Percentiles rank a stretch among this genome's conserved stretches.
These are phyloP conservation scores for Cotesia typhae DNA, from an alignment of 1,140 invertebrate genomes.

Conservation along the genomic window DNA sequence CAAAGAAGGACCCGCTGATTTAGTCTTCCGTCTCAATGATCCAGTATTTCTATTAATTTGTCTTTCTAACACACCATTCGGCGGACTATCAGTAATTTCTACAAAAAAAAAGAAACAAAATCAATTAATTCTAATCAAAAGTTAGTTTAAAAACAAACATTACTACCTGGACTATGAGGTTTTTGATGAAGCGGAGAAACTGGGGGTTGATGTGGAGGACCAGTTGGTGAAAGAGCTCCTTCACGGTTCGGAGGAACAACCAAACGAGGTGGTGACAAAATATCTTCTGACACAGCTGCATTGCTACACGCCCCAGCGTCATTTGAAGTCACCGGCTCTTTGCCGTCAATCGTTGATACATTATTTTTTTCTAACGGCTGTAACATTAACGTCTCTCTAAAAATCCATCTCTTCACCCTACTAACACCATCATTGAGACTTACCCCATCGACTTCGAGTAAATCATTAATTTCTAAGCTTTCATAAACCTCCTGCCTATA, in stretches of 20 bases:
- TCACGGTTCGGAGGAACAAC: constrained; percentile 56
- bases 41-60: constrained; percentile 66
- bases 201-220: constrained; percentile 57
- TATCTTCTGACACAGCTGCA: constrained; percentile 45
- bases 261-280: constrained; percentile 54
- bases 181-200: constrained; percentile 66
- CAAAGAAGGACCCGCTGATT: constrained; percentile 73
- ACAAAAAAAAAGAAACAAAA: neutral
- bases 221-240: constrained; percentile 58
- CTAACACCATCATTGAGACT: constrained; percentile 41
- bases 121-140: too few relatives aligned
- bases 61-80: constrained; percentile 58
- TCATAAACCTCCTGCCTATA: constrained; percentile 77
- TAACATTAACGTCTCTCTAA: constrained; percentile 7
- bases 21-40: constrained; percentile 76
- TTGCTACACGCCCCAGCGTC: constrained; percentile 45
- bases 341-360: constrained; percentile 54
- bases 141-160: neutral
- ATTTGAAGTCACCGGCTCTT: constrained; percentile 42
- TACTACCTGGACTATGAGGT: constrained; percentile 57
- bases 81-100: constrained; percentile 58
- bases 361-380: constrained; percentile 66
- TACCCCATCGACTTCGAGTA: constrained; percentile 84
- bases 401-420: neutral
- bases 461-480: constrained; percentile 74